Percentiles rank a stretch among this genome's conserved stretches.
phyloP scores from a whole-genome alignment of 2,797 vertebrate genomes.

The Acanthurus leucopareius region DNA sequence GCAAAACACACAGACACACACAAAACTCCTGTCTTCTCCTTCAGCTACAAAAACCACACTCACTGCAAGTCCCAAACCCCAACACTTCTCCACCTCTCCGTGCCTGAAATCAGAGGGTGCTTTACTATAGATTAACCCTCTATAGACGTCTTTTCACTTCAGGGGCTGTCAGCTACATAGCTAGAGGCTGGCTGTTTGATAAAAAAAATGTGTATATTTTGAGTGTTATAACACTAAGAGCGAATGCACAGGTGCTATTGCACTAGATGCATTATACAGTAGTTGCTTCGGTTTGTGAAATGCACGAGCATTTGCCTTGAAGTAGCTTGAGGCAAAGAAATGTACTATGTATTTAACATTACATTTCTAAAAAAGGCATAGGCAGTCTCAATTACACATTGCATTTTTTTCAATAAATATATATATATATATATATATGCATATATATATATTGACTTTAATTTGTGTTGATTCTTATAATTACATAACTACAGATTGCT shows the following conservation, averaged over 20 bases:
- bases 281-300: constrained; percentile 24
- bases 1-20: constrained; percentile 7
- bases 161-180: constrained; percentile 57
- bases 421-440: not conserved
- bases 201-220: constrained; percentile 1
- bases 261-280: constrained; percentile 40
- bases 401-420: constrained; percentile 17
- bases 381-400: constrained; percentile 2
- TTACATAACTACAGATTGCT: constrained; percentile 16
- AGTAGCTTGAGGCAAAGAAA: not conserved
- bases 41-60: constrained; percentile 3
- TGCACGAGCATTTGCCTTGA: constrained; percentile 39
- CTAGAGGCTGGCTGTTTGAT: constrained; percentile 25
- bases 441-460: constrained; percentile 10
- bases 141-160: constrained; percentile 89
- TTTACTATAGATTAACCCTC: constrained; percentile 86
- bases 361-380: constrained; percentile 5
- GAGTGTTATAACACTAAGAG: constrained; percentile 22
- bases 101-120: constrained; percentile 87
- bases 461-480: constrained; percentile 19
- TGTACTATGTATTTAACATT: constrained; percentile 13
- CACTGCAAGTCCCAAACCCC: constrained; percentile 1
- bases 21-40: not conserved
- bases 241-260: constrained; percentile 49
- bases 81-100: constrained; percentile 43